phyloP scores from a whole-genome alignment of 2,888 invertebrate genomes.

The Helleia helle region DNA sequence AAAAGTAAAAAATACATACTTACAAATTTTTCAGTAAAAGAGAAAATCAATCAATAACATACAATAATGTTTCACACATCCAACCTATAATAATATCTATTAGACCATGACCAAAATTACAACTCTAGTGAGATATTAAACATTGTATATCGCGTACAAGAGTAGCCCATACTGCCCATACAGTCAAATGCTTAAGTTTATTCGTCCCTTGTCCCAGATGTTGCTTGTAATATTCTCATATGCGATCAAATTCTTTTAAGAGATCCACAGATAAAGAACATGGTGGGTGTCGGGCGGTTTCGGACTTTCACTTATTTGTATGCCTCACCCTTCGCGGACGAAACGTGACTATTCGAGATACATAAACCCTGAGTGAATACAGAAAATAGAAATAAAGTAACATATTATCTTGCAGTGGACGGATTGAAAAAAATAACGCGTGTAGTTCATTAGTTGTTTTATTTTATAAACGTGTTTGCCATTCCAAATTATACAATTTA shows the following conservation, averaged over 20 bases:
- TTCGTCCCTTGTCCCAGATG: slow-evolving; percentile 70
- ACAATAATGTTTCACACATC: no score
- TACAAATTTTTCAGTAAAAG: no score
- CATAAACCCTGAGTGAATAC: slow-evolving; percentile 73
- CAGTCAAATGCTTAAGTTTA: slow-evolving; percentile 41
- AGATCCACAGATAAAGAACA: slow-evolving; percentile 70
- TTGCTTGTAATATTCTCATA: slow-evolving; percentile 69
- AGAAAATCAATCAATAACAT: no score
- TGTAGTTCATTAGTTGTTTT: slow-evolving; percentile 24
- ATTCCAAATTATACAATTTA: no score
- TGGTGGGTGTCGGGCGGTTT: slow-evolving; percentile 61
- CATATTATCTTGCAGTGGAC: slow-evolving; percentile 68
- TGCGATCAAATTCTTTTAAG: slow-evolving; percentile 72
- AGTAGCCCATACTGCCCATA: no score
- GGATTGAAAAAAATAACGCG: slow-evolving; percentile 47
- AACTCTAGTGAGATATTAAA: not conserved
- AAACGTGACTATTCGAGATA: slow-evolving; percentile 74
- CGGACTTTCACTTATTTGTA: slow-evolving; percentile 73
- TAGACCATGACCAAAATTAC: no score
- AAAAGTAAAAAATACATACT: no score
- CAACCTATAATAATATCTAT: no score
- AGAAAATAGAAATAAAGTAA: slow-evolving; percentile 74
- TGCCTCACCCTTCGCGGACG: slow-evolving; percentile 66
- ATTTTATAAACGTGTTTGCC: no score
- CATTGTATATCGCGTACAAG: not conserved